phyloP scores from a whole-genome alignment of 2,113 vertebrate genomes.

The Hippocampus zosterae region DNA sequence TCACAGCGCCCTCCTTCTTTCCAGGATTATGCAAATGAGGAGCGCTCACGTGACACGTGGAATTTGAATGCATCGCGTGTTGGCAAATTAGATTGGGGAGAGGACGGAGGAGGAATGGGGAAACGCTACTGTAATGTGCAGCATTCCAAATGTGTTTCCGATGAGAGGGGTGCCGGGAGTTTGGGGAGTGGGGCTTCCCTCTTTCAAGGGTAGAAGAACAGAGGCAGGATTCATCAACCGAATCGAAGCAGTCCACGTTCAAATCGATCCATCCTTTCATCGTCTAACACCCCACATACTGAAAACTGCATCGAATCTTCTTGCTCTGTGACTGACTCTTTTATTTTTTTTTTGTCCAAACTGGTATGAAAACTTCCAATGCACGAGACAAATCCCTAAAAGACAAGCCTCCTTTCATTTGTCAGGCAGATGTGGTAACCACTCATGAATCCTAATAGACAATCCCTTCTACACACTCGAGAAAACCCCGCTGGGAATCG shows the following conservation, averaged over 20 bases:
- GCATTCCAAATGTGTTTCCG: conserved; percentile 59
- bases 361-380: too few relatives aligned
- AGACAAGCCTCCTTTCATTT: background rate
- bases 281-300: too few relatives aligned
- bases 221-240: background rate
- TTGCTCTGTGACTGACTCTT: too few relatives aligned
- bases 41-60: conserved; percentile 55
- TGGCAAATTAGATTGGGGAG: conserved; percentile 44
- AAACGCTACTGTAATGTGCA: conserved; percentile 57
- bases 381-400: too few relatives aligned
- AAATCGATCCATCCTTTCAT: background rate
- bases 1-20: background rate
- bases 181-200: conserved; percentile 27
- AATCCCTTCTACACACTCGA: background rate
- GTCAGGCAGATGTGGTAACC: background rate
- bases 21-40: background rate
- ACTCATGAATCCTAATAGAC: background rate
- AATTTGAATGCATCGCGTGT: conserved; percentile 57
- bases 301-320: too few relatives aligned
- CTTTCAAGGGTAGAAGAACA: background rate
- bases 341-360: too few relatives aligned
- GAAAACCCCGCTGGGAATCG: background rate
- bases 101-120: background rate
- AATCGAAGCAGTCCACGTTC: background rate
- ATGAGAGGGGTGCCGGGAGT: conserved; percentile 18